Evolutionary conservation across 2,113 vertebrate species (phyloP).

Genomic region (Cettia cetti): DNA sequence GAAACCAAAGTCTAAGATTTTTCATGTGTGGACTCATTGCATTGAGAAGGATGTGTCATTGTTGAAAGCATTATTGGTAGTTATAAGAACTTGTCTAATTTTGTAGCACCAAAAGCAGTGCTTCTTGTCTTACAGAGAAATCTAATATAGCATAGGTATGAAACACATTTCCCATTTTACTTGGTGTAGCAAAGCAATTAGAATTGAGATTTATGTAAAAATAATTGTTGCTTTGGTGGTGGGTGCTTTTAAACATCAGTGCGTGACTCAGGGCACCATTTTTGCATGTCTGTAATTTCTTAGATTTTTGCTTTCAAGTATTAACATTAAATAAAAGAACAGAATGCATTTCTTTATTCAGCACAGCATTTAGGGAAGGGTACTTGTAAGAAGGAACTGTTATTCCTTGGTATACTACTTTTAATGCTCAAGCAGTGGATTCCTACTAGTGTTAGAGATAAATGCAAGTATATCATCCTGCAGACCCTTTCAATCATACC

Average conservation of each 20-base stretch:
- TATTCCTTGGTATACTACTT: neutral
- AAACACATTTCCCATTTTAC: neutral
- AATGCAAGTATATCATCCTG: neutral
- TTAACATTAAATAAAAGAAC: neutral
- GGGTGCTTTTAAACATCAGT: neutral
- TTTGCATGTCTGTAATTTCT: neutral
- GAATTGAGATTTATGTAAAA: neutral
- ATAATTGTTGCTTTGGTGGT: neutral
- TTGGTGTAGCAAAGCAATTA: neutral
- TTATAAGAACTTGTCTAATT: neutral
- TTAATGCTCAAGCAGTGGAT: neutral
- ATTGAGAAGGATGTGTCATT: neutral
- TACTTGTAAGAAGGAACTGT: neutral
- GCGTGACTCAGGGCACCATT: neutral
- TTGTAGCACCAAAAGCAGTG: neutral
- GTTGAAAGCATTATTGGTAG: neutral
- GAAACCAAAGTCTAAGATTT: constrained; percentile 1
- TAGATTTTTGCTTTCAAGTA: neutral
- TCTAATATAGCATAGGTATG: neutral
- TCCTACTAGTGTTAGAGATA: neutral
- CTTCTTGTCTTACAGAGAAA: neutral
- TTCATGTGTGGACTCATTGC: neutral
- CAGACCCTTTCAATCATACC: neutral
- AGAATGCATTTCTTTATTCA: neutral
- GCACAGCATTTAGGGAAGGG: neutral